Evolutionary conservation across 1,140 invertebrate genomes (phyloP), one percentile per base, ranked within the genome.

Genomic region (Plutomurus gul): DNA sequence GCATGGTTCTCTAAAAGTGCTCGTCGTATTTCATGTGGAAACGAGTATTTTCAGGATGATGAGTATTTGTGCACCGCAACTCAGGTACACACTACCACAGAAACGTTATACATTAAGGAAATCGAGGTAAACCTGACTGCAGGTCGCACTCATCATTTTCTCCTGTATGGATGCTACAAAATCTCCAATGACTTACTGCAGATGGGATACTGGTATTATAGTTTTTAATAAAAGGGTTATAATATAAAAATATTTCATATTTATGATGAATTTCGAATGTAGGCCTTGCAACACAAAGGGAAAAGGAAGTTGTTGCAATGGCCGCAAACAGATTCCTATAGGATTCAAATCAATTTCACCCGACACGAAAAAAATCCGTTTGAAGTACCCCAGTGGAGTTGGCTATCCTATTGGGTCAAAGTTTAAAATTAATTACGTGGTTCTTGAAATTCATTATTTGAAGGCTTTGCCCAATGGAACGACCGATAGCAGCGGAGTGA

Each of bases 381-480:
- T 75, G 11, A 65, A 10, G 30, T 72, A 40, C 13, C 75, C 75
- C 4, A 3, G 0, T 10, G 47, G 47, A 18, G 75, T 76, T 18
- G 49, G 25, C 36, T 76, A 76, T 39, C 43, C 43, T 3, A 10
- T 76, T 27, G 75, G 75, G 30, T 30, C 49, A 3, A 25, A 65
- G 0, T 76, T 27, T 40, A 36, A 56, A 43, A 60, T 76, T 1
- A 76, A 76, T 33, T 60, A 76, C 13, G 27, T 76, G 6, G 27
- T 76, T 20, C 22, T 76, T n/a, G 75, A 76, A 60, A 36, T 76
- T 37, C 75, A 76, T 18, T 76, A 60, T 30, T 18, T 76, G n/a
- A 33, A 43, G 20, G 30, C 47, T 4, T 13, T 56, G 20, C 36
- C 30, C 10, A 72, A 56, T 27, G 75, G 30, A 76, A 60, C 25